Conservation (phyloP, 2,888 invertebrate genomes). For the Tipula helvola region DNA sequence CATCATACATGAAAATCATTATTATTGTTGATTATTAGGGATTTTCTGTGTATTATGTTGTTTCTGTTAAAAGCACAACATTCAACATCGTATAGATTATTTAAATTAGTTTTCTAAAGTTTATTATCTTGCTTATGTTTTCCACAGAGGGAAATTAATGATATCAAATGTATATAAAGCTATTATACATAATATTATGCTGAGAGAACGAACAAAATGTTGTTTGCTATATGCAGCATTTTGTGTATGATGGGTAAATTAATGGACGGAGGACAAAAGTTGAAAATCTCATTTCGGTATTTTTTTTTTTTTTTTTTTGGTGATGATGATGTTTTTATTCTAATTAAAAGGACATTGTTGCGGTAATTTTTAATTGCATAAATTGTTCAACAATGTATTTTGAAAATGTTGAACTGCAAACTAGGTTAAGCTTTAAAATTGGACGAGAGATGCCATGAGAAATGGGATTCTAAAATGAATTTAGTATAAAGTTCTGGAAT, state of each 20-base stretch:
- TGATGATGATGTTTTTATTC: background rate
- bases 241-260: background rate
- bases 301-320: background rate
- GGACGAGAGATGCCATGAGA: too few relatives aligned
- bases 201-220: background rate
- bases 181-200: background rate
- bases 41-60: background rate
- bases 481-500: too few relatives aligned
- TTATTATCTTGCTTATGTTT: background rate
- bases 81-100: background rate
- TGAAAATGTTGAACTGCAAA: background rate
- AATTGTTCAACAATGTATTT: background rate
- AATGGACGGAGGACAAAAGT: background rate
- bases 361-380: background rate
- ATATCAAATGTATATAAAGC: background rate
- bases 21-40: background rate
- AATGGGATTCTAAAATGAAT: too few relatives aligned
- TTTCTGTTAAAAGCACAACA: background rate
- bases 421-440: background rate
- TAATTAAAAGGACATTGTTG: background rate
- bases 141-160: background rate
- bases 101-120: background rate
- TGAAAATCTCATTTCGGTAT: background rate
- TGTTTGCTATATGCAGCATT: background rate
- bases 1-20: background rate